Evolutionary conservation across 2,797 vertebrate genomes (phyloP).

Genomic region (Gallinago solitaria): DNA sequence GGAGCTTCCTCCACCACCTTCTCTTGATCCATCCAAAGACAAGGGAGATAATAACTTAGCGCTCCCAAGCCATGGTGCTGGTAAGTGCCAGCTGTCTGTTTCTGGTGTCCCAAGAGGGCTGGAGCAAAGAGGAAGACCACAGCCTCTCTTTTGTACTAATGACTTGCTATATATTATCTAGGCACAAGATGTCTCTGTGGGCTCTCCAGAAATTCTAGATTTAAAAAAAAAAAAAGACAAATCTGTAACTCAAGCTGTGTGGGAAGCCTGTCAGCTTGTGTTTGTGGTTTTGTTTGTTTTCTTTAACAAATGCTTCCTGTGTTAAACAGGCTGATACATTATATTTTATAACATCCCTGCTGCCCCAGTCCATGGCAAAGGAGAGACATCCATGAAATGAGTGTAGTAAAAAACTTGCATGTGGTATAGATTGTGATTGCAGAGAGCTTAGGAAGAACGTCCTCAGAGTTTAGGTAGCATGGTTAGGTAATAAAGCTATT

Average conservation of each 20-base stretch:
- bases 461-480: background rate
- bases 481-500: background rate
- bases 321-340: background rate
- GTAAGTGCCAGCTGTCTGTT: background rate
- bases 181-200: slow-evolving; percentile 67
- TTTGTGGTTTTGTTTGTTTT: slow-evolving; percentile 53
- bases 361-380: background rate
- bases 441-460: background rate
- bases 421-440: too few species aligned
- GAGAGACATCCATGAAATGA: background rate
- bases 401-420: background rate
- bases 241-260: slow-evolving; percentile 3
- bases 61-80: background rate
- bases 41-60: background rate
- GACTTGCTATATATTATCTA: slow-evolving; percentile 32
- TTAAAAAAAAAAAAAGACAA: background rate
- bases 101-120: background rate
- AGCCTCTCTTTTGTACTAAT: background rate
- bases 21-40: background rate
- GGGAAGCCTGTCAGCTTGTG: slow-evolving; percentile 29
- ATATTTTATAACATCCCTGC: background rate
- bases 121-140: background rate
- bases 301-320: background rate
- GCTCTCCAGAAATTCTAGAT: slow-evolving; percentile 36
- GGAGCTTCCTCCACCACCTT: background rate